phyloP scores from a whole-genome alignment of 1,140 invertebrate genomes.

The Rhagoletis zephyria region DNA sequence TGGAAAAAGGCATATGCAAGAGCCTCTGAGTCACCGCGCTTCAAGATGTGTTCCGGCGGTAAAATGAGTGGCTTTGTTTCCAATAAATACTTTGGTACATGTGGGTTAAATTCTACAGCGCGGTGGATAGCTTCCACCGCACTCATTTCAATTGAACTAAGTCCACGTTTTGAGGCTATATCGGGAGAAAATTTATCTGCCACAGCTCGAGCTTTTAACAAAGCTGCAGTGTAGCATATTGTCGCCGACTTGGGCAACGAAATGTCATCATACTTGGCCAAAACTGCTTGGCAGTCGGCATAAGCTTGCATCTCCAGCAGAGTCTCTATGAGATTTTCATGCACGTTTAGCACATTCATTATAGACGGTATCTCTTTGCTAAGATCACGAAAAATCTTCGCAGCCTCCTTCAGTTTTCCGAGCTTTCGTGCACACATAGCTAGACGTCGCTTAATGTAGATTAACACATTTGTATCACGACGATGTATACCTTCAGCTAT shows the following conservation, averaged over 20 bases:
- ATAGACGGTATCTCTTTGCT: constrained; percentile 95
- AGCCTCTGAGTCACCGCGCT: constrained; percentile 97
- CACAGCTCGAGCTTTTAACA: constrained; percentile 92
- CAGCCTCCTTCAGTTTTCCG: constrained; percentile 93
- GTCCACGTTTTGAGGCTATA: constrained; percentile 87
- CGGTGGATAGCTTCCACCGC: constrained; percentile 97
- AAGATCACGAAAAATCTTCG: constrained; percentile 97
- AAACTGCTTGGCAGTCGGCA: constrained; percentile 91
- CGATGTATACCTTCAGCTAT: constrained; percentile 86
- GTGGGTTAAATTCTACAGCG: constrained; percentile 98
- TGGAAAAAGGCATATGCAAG: constrained; percentile 98
- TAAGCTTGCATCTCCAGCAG: constrained; percentile 96
- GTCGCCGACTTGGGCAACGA: constrained; percentile 95
- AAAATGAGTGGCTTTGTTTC: constrained; percentile 97
- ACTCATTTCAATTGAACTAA: constrained; percentile 91
- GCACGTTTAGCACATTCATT: constrained; percentile 95
- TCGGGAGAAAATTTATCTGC: constrained; percentile 95
- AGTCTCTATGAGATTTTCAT: constrained; percentile 97
- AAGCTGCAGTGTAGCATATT: constrained; percentile 96
- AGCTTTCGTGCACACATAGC: constrained; percentile 97
- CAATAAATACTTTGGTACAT: constrained; percentile 97
- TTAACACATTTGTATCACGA: constrained; percentile 94
- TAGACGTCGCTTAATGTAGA: constrained; percentile 93
- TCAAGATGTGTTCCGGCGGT: constrained; percentile 96
- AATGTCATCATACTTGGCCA: constrained; percentile 97